Conservation (phyloP, 2,797 vertebrate genomes). For the Sebastes matsubarae region DNA sequence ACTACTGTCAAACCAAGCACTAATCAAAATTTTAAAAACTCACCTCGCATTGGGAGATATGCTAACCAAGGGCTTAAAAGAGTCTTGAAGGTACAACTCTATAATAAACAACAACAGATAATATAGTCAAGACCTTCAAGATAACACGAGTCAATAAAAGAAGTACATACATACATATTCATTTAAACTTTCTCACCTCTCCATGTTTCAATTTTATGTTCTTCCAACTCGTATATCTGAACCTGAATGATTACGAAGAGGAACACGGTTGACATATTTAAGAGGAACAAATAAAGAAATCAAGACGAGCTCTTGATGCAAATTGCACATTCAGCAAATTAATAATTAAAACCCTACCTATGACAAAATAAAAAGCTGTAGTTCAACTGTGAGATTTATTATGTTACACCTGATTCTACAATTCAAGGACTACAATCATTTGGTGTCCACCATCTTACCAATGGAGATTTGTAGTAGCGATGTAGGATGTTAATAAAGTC, state of each 20-base stretch:
- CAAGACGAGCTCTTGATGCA: not conserved
- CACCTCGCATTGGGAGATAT: slow-evolving; percentile 97
- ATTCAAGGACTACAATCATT: not conserved
- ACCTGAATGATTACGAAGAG: slow-evolving; percentile 82
- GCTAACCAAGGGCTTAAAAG: slow-evolving; percentile 96
- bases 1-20: not conserved
- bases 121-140: not conserved
- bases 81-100: slow-evolving; percentile 97
- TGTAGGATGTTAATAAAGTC: slow-evolving; percentile 99
- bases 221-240: slow-evolving; percentile 98
- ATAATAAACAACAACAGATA: slow-evolving; percentile 15
- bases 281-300: not conserved
- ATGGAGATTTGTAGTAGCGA: slow-evolving; percentile 96
- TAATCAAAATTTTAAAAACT: slow-evolving; percentile 11
- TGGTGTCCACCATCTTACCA: slow-evolving; percentile 83
- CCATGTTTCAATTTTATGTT: slow-evolving; percentile 99
- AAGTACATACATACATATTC: not conserved
- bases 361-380: not conserved
- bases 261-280: not conserved
- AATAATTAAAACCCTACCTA: not conserved
- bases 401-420: not conserved
- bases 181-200: slow-evolving; percentile 85
- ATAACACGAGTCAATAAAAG: not conserved
- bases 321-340: not conserved
- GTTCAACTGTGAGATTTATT: not conserved